Base-by-base conservation (phyloP, 1,140 invertebrate species). In the Drosophila oshimai region DNA sequence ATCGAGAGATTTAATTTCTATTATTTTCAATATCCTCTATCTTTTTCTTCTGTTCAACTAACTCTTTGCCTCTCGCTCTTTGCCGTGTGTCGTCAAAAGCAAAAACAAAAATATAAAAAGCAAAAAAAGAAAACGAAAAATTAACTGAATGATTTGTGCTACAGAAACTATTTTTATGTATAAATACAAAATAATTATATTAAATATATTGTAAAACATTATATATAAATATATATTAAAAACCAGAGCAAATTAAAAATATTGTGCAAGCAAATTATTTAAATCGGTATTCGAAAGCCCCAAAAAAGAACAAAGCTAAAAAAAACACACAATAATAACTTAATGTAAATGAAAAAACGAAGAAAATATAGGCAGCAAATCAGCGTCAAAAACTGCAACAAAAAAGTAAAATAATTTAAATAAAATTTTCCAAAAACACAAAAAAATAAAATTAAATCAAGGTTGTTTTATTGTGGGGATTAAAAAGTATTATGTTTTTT, bases 151-250 rank as follows among this genome's bases (percentile, higher is more conserved):
- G 18, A 65, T 31, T 55, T 71, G 65, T 79, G 77, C 76, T 76
- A 65, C 58, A 67, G 58, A 65, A 67, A 74, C 54, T 70, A 71
- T 79, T 70, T 83, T 78, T 65, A 70, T 83, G 74, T 84, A 60
- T 71, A 73, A 77, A 86, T 65, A 78, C 17, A 67, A 78, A 78
- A 57, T 77, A 72, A 58, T 65, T 71, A 61, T 77, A 64, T 44
- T 28, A 69, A 78, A 72, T 28, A 44, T 74, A 86, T 74, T 80
- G 44, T 79, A 50, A 53, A 80, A 80, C 62, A 65, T 62, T 65
- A 60, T 60, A 71, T 70, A 47, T 22, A 55, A 53, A 71, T 54
- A 74, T 58, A 65, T 41, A 61, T 42, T 45, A 15, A 41, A 37
- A 68, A 57, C 41, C 34, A 62, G 49, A 57, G 49, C 68, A 72